Evolutionary conservation across 2,888 invertebrate species (phyloP), one percentile per base, ranked within the genome.

Genomic region (Fragum fragum): DNA sequence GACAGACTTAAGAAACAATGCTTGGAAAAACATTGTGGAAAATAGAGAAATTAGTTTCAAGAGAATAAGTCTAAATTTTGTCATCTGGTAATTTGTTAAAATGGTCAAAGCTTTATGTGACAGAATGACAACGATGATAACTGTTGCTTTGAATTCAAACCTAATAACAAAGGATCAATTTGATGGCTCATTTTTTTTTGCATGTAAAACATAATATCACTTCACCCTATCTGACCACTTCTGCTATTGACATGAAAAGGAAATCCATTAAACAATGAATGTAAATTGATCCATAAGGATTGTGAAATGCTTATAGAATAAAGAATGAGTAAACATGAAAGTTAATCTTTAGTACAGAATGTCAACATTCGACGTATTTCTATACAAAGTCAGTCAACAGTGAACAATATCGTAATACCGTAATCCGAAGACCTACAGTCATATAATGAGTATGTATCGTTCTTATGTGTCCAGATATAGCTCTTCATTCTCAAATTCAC

Each of bases 351-450:
- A 9, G 29, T 18, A 52, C 53, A 11, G n/a, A 52, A 70, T 70
- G 70, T 70, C 70, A 70, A 70, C 26, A 70, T 32, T 29, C 28
- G 21, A 70, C 53, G 47, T 63, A 63, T 63, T 29, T 63, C 63
- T 63, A 63, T 36, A 26, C 26, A 57, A 16, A 14, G 7, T 57
- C 57, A 57, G 57, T 57, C 57, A 57, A 28, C 26, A 23, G 57
- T 57, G 57, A 57, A 57, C 26, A 57, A 26, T 57, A 57, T 28
- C 28, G 57, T 57, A 57, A 57, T 57, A 26, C 57, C 26, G 26
- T 26, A 57, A 57, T 23, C 57, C 9, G 26, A 28, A 57, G 9
- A 57, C 26, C 26, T 55, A 39, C 47, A n/a, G 47, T 47, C 47
- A 47, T 16, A 47, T 9, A n/a, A 47, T 47, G 14, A 9, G 2